Evolutionary conservation across 2,888 invertebrate genomes (phyloP).

Genomic region (Ephialtes manifestator): DNA sequence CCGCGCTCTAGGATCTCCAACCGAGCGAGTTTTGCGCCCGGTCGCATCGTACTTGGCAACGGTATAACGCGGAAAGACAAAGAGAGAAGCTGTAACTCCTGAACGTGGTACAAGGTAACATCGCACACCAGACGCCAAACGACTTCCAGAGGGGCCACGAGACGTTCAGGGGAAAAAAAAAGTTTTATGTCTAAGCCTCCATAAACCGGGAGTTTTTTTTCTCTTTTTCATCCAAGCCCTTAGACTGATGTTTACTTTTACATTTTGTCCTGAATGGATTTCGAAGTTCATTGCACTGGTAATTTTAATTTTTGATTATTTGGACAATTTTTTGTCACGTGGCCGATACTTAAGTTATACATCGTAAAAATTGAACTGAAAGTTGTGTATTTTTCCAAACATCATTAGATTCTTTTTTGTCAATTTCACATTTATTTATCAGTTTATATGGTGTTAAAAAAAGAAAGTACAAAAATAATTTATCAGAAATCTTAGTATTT

Average conservation of each 20-base stretch:
- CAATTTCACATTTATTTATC: no score
- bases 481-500: no score
- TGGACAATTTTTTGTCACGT: neutral
- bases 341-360: neutral
- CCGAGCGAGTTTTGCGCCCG: conserved; percentile 52
- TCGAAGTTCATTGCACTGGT: neutral
- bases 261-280: neutral
- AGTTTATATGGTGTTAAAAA: no score
- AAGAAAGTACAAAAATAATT: no score
- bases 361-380: no score
- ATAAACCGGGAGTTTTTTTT: neutral
- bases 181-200: neutral
- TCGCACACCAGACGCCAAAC: conserved; percentile 11
- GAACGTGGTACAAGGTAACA: conserved; percentile 26
- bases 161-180: neutral
- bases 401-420: no score
- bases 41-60: conserved; percentile 50
- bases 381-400: no score
- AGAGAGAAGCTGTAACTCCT: conserved; percentile 9
- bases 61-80: conserved; percentile 16
- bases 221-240: neutral
- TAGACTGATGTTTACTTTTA: neutral
- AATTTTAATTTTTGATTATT: neutral
- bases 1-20: conserved; percentile 54
- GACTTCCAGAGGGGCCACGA: conserved; percentile 19